A percentile compares a stretch with the other conserved stretches of the same genome.
Evolutionary conservation across 1,140 invertebrate genomes (phyloP).

Genomic region (Ceratina australensis): DNA sequence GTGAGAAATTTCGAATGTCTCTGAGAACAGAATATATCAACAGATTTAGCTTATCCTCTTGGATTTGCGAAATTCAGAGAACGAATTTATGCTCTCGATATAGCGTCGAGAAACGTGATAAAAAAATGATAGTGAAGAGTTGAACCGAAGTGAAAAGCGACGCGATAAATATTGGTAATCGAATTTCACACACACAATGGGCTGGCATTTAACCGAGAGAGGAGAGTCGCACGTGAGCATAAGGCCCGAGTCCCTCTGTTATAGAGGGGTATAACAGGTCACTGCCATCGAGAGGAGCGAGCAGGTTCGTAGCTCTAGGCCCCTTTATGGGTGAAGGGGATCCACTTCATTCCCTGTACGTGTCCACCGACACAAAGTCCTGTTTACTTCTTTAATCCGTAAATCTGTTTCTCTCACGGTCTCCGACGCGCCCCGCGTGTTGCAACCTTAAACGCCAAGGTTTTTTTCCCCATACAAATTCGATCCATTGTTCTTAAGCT

Average conservation of each 20-base stretch:
- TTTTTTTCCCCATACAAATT: not conserved
- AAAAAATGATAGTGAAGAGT: too few species aligned
- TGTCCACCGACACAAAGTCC: constrained; percentile 15
- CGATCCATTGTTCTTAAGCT: too few species aligned
- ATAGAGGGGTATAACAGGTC: constrained; percentile 57
- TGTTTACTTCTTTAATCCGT: constrained; percentile 40
- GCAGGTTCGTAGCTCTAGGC: constrained; percentile 59
- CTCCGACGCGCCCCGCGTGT: not conserved
- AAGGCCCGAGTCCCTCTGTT: constrained; percentile 24
- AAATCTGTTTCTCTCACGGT: constrained; percentile 46
- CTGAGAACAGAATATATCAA: too few species aligned
- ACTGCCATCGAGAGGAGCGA: constrained; percentile 68
- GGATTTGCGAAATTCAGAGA: too few species aligned
- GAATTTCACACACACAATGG: constrained; percentile 32
- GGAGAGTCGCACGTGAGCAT: constrained; percentile 49
- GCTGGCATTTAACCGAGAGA: constrained; percentile 56
- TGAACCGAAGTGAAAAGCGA: too few species aligned
- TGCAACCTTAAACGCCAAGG: not conserved
- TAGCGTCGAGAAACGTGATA: too few species aligned
- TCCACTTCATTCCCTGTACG: constrained; percentile 42
- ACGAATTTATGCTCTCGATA: too few species aligned
- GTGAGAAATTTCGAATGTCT: not conserved
- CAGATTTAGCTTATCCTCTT: too few species aligned
- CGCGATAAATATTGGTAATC: constrained; percentile 13
- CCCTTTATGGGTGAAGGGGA: constrained; percentile 68